These are phyloP conservation scores for Microctonus hyperodae DNA, from an alignment of 2,888 invertebrate genomes.

Conservation along the genomic window DNA sequence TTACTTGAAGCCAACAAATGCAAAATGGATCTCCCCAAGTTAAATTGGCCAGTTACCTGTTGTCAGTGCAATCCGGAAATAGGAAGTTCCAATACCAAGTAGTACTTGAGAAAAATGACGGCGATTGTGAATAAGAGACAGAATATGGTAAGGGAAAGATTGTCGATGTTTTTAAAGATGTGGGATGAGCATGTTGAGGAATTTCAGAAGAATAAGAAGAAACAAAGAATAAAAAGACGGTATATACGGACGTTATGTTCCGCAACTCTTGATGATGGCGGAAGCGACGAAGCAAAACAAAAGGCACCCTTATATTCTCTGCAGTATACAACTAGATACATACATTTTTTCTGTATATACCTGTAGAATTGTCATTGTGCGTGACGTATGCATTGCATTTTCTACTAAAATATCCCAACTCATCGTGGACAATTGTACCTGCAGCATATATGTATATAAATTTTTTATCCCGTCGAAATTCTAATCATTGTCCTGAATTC, in stretches of 20 bases:
- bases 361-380: too few species aligned
- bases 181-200: background rate
- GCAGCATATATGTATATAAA: too few species aligned
- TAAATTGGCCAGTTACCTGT: constrained; percentile 26
- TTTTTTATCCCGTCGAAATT: too few species aligned
- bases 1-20: constrained; percentile 21
- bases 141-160: background rate
- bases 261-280: background rate
- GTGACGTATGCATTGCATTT: too few species aligned
- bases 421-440: too few species aligned
- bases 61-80: constrained; percentile 24
- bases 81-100: constrained; percentile 14
- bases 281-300: background rate
- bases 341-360: too few species aligned
- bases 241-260: constrained; percentile 2
- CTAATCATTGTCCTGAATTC: too few species aligned
- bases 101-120: background rate
- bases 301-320: too few species aligned
- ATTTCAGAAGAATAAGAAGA: background rate
- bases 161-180: background rate
- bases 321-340: too few species aligned
- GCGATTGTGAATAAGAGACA: background rate
- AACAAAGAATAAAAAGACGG: background rate
- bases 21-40: constrained; percentile 24
- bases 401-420: too few species aligned